phyloP scores from a whole-genome alignment of 2,797 vertebrate species.

The Coregonus suidteri region DNA sequence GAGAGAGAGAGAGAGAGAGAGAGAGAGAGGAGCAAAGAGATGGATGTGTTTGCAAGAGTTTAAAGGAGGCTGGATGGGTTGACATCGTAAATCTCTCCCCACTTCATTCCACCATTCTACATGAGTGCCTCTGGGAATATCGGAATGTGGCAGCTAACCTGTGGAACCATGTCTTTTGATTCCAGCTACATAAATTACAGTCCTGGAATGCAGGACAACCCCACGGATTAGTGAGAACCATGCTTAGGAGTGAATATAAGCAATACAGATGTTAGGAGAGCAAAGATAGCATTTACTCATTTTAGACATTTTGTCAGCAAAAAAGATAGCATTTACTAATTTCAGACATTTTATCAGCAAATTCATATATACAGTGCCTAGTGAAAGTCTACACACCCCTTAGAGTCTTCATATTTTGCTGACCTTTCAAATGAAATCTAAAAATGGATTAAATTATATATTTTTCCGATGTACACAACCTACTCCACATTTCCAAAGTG shows the following conservation, averaged over 20 bases:
- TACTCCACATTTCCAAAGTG: no score
- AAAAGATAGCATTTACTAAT: constrained; percentile 9
- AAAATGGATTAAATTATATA: no score
- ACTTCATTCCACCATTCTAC: constrained; percentile 75
- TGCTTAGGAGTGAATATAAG: constrained; percentile 39
- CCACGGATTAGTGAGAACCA: constrained; percentile 48
- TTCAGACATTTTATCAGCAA: constrained; percentile 21
- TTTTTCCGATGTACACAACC: no score
- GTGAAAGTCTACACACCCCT: no score
- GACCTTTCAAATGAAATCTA: no score
- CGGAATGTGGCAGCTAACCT: constrained; percentile 85
- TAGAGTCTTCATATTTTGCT: no score
- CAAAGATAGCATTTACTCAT: constrained; percentile 28
- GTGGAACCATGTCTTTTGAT: constrained; percentile 77
- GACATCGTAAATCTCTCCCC: constrained; percentile 79
- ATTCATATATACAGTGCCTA: constrained; percentile 19
- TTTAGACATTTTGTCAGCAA: constrained; percentile 19
- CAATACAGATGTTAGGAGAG: constrained; percentile 40
- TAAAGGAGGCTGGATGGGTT: constrained; percentile 73
- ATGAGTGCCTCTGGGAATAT: constrained; percentile 80
- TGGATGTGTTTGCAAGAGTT: constrained; percentile 67
- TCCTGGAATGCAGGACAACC: constrained; percentile 68
- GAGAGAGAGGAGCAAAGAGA: constrained; percentile 28
- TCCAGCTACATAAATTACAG: constrained; percentile 78
- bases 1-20: no score